Evolutionary conservation across 1,140 invertebrate species (phyloP).

Genomic region (silkworm (Bombyx mori)): ASM3026992v2 NC_085124.1:10998501-10999000

Average conservation of each 20-base stretch:
- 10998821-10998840: slow-evolving; percentile 16
- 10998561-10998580: too few species aligned
- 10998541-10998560: too few species aligned
- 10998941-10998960: background rate
- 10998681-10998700: too few species aligned
- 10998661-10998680: too few species aligned
- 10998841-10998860: slow-evolving; percentile 24
- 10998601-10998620: too few species aligned
- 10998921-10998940: slow-evolving; percentile 27
- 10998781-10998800: slow-evolving; percentile 11
- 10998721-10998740: too few species aligned
- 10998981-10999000: background rate
- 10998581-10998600: too few species aligned
- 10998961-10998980: slow-evolving; percentile 1
- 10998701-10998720: too few species aligned
- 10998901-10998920: slow-evolving; percentile 40
- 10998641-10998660: too few species aligned
- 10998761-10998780: slow-evolving; percentile 13
- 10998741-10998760: background rate
- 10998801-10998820: slow-evolving; percentile 1
- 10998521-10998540: too few species aligned
- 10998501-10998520: too few species aligned
- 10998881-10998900: slow-evolving; percentile 52
- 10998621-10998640: too few species aligned
- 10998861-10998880: slow-evolving; percentile 19